Conservation (phyloP, 2,888 invertebrate species). For the Podotricha telesiphe region DNA sequence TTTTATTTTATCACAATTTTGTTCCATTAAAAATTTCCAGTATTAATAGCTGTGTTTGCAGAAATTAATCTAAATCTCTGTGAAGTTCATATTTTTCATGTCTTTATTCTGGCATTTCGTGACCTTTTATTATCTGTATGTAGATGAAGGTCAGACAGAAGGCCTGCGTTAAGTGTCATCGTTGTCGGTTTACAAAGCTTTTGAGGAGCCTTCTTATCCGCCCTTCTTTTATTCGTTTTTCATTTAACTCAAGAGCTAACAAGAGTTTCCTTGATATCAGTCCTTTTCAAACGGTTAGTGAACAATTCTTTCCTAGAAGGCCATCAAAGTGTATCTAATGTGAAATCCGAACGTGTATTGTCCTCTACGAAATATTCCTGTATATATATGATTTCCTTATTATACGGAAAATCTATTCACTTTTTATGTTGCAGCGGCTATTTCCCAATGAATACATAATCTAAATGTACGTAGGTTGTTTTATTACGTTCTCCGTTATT, state of each 20-base stretch:
- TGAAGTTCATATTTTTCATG: constrained; percentile 10
- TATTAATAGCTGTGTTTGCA: not conserved
- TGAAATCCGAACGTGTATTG: constrained; percentile 14
- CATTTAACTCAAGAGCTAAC: constrained; percentile 37
- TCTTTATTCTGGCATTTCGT: constrained; percentile 24
- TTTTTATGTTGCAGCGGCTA: not conserved
- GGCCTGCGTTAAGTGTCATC: constrained; percentile 39
- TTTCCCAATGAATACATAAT: constrained; percentile 1
- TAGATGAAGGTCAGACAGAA: constrained; percentile 37
- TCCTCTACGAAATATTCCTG: not conserved
- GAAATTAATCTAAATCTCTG: constrained; percentile 6
- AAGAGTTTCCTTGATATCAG: constrained; percentile 37
- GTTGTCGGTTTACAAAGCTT: constrained; percentile 40
- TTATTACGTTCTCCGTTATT: constrained; percentile 3
- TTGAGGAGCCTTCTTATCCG: constrained; percentile 36
- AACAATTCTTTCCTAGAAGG: constrained; percentile 13
- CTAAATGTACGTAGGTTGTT: constrained; percentile 5
- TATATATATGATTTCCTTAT: constrained; percentile 4
- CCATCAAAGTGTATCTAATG: constrained; percentile 25
- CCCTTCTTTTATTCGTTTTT: constrained; percentile 39
- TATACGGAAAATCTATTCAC: not conserved
- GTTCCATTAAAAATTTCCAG: not conserved
- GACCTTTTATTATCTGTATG: constrained; percentile 37
- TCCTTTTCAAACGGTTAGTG: constrained; percentile 25
- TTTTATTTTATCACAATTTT: not conserved